A percentile compares a stretch with the other conserved stretches of the same genome.
Conservation (phyloP, 2,113 vertebrate species). For the Sylvilagus bachmani region DNA sequence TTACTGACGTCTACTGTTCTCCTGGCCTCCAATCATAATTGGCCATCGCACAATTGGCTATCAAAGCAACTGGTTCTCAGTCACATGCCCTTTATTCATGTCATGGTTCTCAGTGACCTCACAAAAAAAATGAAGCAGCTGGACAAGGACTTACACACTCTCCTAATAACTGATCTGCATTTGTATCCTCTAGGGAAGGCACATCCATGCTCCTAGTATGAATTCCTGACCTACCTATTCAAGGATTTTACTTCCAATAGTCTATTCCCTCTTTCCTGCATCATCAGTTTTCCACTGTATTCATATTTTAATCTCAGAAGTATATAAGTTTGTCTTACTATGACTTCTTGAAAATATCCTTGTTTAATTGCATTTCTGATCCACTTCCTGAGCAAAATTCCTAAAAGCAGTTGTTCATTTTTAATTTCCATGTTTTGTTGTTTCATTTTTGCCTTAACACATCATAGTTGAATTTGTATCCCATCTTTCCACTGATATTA, state of each 20-base stretch:
- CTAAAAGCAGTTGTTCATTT: neutral
- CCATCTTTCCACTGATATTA: neutral
- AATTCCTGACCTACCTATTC: neutral
- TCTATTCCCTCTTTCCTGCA: neutral
- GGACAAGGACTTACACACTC: neutral
- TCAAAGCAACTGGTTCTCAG: neutral
- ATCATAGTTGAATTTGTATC: neutral
- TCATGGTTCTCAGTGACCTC: neutral
- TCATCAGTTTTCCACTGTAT: neutral
- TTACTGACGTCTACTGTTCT: neutral
- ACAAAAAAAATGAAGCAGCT: neutral
- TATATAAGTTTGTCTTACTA: neutral
- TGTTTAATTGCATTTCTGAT: neutral
- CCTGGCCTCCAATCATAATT: too few relatives aligned
- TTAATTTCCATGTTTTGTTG: constrained; percentile 2
- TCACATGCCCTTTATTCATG: neutral
- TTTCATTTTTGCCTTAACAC: constrained; percentile 6
- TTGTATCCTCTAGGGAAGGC: neutral
- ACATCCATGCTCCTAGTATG: neutral
- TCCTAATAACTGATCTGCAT: neutral
- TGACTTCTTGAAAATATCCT: neutral
- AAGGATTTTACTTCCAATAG: neutral
- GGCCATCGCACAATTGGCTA: too few relatives aligned
- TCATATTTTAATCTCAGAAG: neutral
- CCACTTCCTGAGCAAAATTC: neutral